Base-by-base conservation (phyloP, 2,888 invertebrate species). In the Seira ritae region DNA sequence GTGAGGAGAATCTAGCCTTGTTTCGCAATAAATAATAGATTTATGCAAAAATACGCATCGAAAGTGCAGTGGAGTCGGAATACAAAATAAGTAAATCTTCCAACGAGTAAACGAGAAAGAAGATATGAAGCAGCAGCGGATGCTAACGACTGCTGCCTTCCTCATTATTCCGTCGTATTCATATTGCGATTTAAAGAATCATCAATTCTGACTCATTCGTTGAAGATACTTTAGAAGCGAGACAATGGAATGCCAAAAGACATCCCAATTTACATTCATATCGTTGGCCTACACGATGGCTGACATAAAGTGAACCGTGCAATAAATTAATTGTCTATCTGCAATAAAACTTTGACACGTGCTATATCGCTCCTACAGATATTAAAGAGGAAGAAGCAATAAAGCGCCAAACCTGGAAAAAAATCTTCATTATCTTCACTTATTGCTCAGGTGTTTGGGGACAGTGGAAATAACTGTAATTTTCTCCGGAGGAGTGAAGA, bases 1-100 rank as follows among this genome's bases (percentile, higher is more conserved):
- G 22, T 15, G n/a, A 60, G 76, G 37, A 60, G 69, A 20, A 60
- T 70, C 60, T 70, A 70, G 70, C 65, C 77, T 77, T 77, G 62
- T 23, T 76, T 42, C 23, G 70, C 65, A 70, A 77, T 67, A 67
- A 67, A 42, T 42, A 42, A 42, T 42, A 42, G 42, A 42, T 42
- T 42, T 42, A 42, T 42, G 42, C 42, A 42, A 42, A 42, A 8
- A 12, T 42, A 42, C 12, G 12, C 12, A 42, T n/a, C 42, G 12
- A 12, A 42, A 42, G 42, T 42, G 42, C 42, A 42, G 42, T 42
- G 42, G 42, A 42, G 12, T 8, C 4, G 42, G 42, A 42, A 12
- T 42, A 42, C 42, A 42, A 12, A 42, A 42, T 42, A 42, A 42
- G 42, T 42, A 12, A 42, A 42, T 42, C 42, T 42, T 42, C 42